These are phyloP conservation scores for Cataglyphis rosenhaueri DNA, from an alignment of 2,888 invertebrate species.

Conservation along the genomic window DNA sequence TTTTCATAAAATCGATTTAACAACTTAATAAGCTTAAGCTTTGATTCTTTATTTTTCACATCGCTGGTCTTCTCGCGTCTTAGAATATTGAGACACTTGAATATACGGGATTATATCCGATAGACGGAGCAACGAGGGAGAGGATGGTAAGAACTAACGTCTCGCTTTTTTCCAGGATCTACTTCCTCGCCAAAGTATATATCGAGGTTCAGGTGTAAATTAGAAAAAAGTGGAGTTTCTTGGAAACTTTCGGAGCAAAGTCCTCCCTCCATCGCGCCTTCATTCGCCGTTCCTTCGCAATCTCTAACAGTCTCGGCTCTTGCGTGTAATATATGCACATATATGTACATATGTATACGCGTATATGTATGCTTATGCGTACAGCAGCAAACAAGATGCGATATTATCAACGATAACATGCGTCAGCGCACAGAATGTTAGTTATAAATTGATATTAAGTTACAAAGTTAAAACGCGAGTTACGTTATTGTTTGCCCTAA, in stretches of 20 bases:
- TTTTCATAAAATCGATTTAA: conserved; percentile 1
- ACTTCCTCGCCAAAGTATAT: conserved; percentile 64
- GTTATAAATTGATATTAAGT: conserved; percentile 38
- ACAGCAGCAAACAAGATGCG: conserved; percentile 24
- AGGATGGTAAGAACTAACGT: conserved; percentile 55
- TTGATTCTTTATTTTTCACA: conserved; percentile 14
- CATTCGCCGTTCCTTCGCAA: conserved; percentile 20
- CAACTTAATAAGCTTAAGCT: neutral
- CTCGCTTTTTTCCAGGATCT: conserved; percentile 49
- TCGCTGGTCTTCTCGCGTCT: neutral
- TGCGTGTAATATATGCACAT: neutral
- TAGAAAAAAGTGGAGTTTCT: conserved; percentile 78
- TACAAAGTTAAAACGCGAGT: conserved; percentile 36
- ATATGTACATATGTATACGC: neutral
- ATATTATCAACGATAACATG: conserved; percentile 49
- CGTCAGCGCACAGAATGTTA: conserved; percentile 27
- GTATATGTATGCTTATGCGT: neutral
- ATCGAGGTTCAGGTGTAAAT: conserved; percentile 79
- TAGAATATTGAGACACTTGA: conserved; percentile 10
- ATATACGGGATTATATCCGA: conserved; percentile 2
- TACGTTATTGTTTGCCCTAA: conserved; percentile 32
- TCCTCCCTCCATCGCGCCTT: conserved; percentile 17
- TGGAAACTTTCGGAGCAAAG: conserved; percentile 57
- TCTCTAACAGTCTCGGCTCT: neutral
- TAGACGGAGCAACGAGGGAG: conserved; percentile 17